Percentiles rank a stretch among this genome's conserved stretches.
phyloP scores from a whole-genome alignment of 2,888 invertebrate genomes.

The Myopa testacea region DNA sequence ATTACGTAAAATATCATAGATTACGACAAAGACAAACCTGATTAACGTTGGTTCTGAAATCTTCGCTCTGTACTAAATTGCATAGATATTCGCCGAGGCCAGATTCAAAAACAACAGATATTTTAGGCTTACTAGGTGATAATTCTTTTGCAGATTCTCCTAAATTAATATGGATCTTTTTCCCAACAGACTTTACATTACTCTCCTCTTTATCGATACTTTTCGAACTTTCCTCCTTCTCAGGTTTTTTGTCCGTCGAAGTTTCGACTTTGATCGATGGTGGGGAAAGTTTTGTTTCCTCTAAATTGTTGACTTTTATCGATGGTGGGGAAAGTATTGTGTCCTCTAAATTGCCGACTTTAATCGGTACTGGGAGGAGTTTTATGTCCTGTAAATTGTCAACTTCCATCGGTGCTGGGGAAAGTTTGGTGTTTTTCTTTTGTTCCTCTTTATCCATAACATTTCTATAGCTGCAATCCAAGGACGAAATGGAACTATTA shows the following conservation, averaged over 20 bases:
- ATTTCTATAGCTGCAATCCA: conserved; percentile 41
- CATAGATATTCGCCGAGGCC: conserved; percentile 57
- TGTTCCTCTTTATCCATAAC: conserved; percentile 33
- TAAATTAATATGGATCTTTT: neutral
- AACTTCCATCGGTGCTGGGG: no score
- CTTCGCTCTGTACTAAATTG: conserved; percentile 58
- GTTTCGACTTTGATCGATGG: no score
- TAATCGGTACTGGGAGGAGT: no score
- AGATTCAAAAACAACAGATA: conserved; percentile 59
- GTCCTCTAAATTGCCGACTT: no score
- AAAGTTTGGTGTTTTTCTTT: neutral
- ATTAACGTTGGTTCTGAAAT: conserved; percentile 53
- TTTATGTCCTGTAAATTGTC: no score
- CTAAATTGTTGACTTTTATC: no score
- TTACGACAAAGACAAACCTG: conserved; percentile 41
- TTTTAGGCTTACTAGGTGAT: conserved; percentile 45
- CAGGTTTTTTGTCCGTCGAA: neutral
- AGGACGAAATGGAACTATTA: conserved; percentile 4
- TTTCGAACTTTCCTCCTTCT: neutral
- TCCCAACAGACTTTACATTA: neutral
- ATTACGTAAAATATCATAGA: neutral
- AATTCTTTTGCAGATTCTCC: neutral
- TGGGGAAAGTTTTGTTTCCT: no score
- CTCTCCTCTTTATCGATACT: neutral
- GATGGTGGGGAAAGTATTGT: no score